Evolutionary conservation across 1,140 invertebrate genomes (phyloP).

Genomic region (Bombus superbus): DNA sequence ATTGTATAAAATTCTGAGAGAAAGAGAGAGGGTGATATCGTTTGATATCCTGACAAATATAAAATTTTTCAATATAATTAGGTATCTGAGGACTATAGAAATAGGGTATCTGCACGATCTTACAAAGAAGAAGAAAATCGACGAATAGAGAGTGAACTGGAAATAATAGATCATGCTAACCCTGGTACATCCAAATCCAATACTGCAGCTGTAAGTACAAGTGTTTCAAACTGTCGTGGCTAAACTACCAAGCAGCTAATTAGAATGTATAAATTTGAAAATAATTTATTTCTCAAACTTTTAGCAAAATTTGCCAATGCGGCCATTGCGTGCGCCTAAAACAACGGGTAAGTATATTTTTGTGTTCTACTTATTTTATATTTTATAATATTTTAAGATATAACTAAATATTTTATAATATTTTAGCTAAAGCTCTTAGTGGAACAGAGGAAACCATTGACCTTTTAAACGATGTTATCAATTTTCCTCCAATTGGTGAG

Average conservation of each 20-base stretch:
- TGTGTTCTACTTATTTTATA: neutral
- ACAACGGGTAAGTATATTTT: constrained; percentile 29
- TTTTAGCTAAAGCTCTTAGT: neutral
- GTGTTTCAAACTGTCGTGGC: neutral
- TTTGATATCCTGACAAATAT: constrained; percentile 14
- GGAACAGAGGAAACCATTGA: neutral
- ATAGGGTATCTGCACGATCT: constrained; percentile 53
- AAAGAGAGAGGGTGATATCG: neutral
- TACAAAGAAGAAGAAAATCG: constrained; percentile 54
- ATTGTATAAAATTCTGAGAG: neutral
- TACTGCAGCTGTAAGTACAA: neutral
- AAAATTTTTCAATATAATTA: constrained; percentile 33
- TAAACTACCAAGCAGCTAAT: neutral
- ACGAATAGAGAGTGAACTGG: constrained; percentile 12
- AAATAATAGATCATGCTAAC: constrained; percentile 56
- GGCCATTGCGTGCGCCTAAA: constrained; percentile 42
- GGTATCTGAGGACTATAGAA: constrained; percentile 59
- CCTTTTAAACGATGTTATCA: neutral
- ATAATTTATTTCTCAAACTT: constrained; percentile 10
- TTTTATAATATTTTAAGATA: neutral
- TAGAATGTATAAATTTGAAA: neutral
- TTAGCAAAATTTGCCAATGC: constrained; percentile 18
- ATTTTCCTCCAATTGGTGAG: constrained; percentile 23
- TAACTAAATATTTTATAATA: constrained; percentile 5
- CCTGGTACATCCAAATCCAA: neutral